Percentiles rank a stretch among this genome's conserved stretches.
Conservation (phyloP, 1,140 invertebrate genomes). For the Gryllus bimaculatus region DNA sequence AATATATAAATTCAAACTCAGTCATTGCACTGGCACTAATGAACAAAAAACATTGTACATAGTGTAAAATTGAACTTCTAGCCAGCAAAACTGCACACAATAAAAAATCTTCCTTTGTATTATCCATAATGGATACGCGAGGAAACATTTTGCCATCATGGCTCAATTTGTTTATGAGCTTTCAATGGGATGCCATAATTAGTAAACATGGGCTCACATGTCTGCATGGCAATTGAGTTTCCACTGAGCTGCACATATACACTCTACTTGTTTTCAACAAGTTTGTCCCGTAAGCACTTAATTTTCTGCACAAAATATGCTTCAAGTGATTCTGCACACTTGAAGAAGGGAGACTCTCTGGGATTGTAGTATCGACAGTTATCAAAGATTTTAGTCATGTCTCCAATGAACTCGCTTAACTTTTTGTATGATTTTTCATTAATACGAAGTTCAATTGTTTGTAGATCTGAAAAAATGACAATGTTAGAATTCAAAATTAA, state of each 20-base stretch:
- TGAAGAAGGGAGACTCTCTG: constrained; percentile 87
- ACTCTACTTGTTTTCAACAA: constrained; percentile 43
- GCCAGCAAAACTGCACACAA: background rate
- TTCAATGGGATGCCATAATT: too few species aligned
- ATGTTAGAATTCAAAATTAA: background rate
- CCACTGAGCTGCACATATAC: background rate
- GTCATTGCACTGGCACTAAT: background rate
- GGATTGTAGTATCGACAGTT: constrained; percentile 97
- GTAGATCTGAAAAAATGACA: constrained; percentile 66
- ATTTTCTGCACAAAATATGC: constrained; percentile 92
- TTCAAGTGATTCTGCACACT: constrained; percentile 89
- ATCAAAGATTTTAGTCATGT: constrained; percentile 97
- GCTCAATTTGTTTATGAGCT: too few species aligned
- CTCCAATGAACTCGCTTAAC: constrained; percentile 89
- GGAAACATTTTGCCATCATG: too few species aligned
- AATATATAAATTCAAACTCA: background rate
- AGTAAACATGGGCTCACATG: too few species aligned
- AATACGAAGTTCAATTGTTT: constrained; percentile 83
- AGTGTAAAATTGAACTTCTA: background rate
- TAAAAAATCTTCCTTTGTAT: background rate
- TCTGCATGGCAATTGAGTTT: too few species aligned
- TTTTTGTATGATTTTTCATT: constrained; percentile 74
- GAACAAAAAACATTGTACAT: background rate
- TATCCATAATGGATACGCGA: background rate
- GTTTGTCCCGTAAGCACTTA: constrained; percentile 70